These are phyloP conservation scores for Zaprionus davidi DNA, from an alignment of 1,140 invertebrate species.

Conservation along the genomic window DNA sequence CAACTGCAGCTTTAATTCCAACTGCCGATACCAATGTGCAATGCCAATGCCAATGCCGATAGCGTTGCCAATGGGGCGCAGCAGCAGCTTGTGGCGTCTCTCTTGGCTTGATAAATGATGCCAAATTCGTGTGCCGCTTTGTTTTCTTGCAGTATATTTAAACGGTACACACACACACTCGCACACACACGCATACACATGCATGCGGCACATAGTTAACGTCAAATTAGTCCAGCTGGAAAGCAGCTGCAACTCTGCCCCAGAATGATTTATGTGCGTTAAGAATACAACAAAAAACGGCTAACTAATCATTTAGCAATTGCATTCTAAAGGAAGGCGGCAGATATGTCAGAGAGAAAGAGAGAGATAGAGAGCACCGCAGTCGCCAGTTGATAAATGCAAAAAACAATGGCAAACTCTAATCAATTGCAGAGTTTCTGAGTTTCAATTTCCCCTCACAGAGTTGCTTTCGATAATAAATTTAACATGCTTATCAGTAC, in stretches of 20 bases:
- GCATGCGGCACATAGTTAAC: background rate
- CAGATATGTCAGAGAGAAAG: background rate
- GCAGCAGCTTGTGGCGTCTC: constrained; percentile 30
- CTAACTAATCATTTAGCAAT: constrained; percentile 32
- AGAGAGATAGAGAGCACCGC: no score
- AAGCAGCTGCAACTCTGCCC: constrained; percentile 29
- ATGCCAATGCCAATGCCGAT: constrained; percentile 26
- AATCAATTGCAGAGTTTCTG: constrained; percentile 9
- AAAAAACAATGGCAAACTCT: constrained; percentile 24
- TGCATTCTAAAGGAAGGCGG: background rate
- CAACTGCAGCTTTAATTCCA: background rate
- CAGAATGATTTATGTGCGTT: constrained; percentile 64
- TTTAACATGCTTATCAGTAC: constrained; percentile 53
- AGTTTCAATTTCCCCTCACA: constrained; percentile 1
- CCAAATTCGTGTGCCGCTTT: constrained; percentile 77
- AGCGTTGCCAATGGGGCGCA: constrained; percentile 19
- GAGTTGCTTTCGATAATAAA: constrained; percentile 31
- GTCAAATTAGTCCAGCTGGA: constrained; percentile 66
- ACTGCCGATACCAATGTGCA: constrained; percentile 37
- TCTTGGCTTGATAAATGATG: constrained; percentile 71
- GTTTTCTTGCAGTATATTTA: constrained; percentile 51
- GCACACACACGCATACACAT: background rate
- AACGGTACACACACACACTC: constrained; percentile 5
- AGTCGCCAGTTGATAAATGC: constrained; percentile 5
- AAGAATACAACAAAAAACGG: constrained; percentile 28